Percentiles rank a stretch among this genome's conserved stretches.
These are phyloP conservation scores for Dryobotodes eremita DNA, from an alignment of 2,888 invertebrate genomes.

Conservation along the genomic window DNA sequence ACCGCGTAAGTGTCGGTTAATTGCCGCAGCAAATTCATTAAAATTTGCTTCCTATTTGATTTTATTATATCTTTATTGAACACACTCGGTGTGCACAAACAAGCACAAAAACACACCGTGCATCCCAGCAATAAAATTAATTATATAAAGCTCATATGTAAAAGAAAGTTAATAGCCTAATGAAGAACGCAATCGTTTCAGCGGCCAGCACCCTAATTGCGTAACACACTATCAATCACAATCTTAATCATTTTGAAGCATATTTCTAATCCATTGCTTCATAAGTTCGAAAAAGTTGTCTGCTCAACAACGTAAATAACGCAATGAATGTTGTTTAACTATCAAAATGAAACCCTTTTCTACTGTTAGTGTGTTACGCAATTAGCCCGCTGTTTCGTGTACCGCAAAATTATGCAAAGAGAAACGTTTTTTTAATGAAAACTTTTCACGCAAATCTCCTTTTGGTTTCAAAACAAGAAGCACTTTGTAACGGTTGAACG, in stretches of 20 bases:
- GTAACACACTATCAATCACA: too few species aligned
- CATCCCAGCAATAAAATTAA: neutral
- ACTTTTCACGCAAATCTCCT: constrained; percentile 69
- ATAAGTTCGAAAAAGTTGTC: too few species aligned
- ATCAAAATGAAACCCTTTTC: too few species aligned
- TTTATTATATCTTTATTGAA: neutral
- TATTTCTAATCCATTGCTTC: too few species aligned
- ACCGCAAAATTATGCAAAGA: constrained; percentile 27
- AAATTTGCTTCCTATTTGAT: neutral
- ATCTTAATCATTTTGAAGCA: too few species aligned
- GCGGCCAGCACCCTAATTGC: neutral
- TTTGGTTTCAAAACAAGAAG: constrained; percentile 80
- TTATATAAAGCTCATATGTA: neutral
- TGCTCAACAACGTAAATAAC: too few species aligned
- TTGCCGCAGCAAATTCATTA: neutral
- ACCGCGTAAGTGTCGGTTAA: too few species aligned
- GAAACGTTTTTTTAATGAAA: constrained; percentile 52
- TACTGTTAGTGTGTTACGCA: too few species aligned
- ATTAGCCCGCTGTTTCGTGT: neutral
- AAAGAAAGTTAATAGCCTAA: neutral
- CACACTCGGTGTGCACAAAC: neutral
- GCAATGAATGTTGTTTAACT: too few species aligned
- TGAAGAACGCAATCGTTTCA: constrained; percentile 16
- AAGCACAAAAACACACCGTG: neutral
- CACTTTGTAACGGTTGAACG: constrained; percentile 84